phyloP scores from a whole-genome alignment of 2,888 invertebrate species.

The Stramonita haemastoma region DNA sequence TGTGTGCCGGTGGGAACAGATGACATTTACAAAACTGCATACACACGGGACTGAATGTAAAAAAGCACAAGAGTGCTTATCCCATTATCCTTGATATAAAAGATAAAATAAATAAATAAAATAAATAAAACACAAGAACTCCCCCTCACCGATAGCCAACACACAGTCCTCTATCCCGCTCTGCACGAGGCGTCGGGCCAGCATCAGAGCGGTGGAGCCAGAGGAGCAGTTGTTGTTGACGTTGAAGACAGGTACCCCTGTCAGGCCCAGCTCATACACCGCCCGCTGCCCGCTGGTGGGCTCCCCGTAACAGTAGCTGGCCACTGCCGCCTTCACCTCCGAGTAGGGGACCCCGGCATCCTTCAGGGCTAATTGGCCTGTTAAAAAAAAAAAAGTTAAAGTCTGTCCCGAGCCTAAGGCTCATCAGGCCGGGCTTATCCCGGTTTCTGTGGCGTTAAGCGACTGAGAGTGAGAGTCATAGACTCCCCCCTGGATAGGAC shows the following conservation, averaged over 20 bases:
- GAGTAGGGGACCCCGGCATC: conserved; percentile 67
- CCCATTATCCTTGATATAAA: too few relatives aligned
- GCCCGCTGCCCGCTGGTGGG: conserved; percentile 85
- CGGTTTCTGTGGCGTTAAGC: too few relatives aligned
- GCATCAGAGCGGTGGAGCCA: conserved; percentile 69
- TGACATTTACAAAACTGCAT: too few relatives aligned
- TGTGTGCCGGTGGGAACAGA: too few relatives aligned
- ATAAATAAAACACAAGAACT: too few relatives aligned
- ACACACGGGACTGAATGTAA: too few relatives aligned
- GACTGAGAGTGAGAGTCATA: too few relatives aligned
- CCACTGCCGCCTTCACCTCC: conserved; percentile 68
- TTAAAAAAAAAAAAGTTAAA: background rate
- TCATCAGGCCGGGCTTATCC: too few relatives aligned
- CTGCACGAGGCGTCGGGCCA: conserved; percentile 65
- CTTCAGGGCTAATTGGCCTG: conserved; percentile 63
- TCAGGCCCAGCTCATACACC: conserved; percentile 93
- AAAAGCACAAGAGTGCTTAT: too few relatives aligned
- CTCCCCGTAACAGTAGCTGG: conserved; percentile 75
- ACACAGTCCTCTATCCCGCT: conserved; percentile 70
- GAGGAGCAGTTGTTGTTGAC: conserved; percentile 74
- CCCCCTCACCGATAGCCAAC: conserved; percentile 66
- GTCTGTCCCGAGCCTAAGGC: too few relatives aligned
- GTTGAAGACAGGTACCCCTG: conserved; percentile 72
- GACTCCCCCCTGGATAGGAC: too few relatives aligned
- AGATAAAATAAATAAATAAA: too few relatives aligned